Conservation (phyloP, 2,797 vertebrate species). For the Galago senegalensis region DNA sequence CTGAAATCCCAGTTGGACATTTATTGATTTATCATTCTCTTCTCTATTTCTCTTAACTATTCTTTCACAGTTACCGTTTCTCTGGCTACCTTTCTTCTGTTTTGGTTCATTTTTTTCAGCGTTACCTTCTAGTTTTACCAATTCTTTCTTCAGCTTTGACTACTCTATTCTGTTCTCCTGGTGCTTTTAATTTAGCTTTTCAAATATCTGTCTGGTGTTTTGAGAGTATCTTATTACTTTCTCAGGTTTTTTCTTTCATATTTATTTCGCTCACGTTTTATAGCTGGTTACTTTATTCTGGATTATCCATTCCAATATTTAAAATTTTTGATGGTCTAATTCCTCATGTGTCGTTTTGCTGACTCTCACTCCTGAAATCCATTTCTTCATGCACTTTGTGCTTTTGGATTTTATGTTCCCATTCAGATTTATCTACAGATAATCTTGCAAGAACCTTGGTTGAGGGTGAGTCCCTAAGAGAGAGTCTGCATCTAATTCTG, state of each 20-base stretch:
- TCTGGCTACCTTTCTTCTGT: background rate
- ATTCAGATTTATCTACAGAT: background rate
- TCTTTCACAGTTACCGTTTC: background rate
- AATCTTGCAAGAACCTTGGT: background rate
- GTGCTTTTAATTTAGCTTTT: conserved; percentile 49
- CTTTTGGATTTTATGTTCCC: background rate
- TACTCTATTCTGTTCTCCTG: background rate
- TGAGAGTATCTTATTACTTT: conserved; percentile 47
- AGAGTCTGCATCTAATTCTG: background rate
- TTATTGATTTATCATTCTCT: background rate
- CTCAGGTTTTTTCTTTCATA: background rate
- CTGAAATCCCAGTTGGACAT: background rate
- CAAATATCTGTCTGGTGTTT: conserved; percentile 3
- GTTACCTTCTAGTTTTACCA: conserved; percentile 34
- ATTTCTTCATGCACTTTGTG: background rate
- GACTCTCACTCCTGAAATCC: background rate
- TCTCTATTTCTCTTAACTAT: background rate
- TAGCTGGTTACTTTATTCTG: conserved; percentile 10
- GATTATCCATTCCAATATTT: background rate
- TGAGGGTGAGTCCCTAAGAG: background rate
- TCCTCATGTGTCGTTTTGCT: background rate
- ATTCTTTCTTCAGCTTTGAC: conserved; percentile 14
- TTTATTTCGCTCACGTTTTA: conserved; percentile 51
- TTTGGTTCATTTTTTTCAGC: conserved; percentile 59
- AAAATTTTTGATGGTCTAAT: background rate